A percentile compares a stretch with the other conserved stretches of the same genome.
These are phyloP conservation scores for Heteromormyrus szaboi DNA, from an alignment of 2,797 vertebrate species.

Conservation along the genomic window DNA sequence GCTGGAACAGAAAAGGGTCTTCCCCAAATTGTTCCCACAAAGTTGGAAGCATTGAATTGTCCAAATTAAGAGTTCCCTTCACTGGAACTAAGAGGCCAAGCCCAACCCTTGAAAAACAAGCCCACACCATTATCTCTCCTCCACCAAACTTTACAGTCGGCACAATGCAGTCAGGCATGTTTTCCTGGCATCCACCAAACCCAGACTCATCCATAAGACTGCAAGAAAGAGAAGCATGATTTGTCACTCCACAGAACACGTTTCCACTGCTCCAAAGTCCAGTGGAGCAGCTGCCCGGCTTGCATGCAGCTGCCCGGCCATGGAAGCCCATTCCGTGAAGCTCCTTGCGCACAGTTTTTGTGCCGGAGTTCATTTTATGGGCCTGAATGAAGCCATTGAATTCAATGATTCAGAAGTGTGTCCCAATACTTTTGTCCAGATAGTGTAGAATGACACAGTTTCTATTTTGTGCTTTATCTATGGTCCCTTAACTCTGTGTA, in stretches of 20 bases:
- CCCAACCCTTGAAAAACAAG: neutral
- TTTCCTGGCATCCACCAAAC: neutral
- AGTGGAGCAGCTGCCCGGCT: neutral
- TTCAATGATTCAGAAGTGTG: neutral
- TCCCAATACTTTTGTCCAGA: neutral
- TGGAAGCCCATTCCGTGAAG: neutral
- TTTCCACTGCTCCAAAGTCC: neutral
- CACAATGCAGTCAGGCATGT: neutral
- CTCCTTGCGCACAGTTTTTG: neutral
- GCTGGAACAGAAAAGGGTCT: neutral
- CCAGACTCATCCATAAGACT: neutral
- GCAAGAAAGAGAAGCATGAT: neutral
- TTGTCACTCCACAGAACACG: neutral
- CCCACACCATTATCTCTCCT: neutral
- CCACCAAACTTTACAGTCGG: neutral
- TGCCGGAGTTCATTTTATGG: neutral
- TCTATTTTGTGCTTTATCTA: neutral
- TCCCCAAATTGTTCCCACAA: neutral
- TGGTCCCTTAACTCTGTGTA: conserved; percentile 11
- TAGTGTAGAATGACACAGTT: neutral
- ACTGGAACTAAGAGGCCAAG: neutral
- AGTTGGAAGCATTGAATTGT: neutral
- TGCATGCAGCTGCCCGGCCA: neutral
- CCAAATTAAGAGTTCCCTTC: neutral
- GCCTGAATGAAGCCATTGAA: neutral